These are phyloP conservation scores for Peromyscus melanophrys DNA, from an alignment of 2,797 vertebrate genomes.

Conservation along the genomic window DNA sequence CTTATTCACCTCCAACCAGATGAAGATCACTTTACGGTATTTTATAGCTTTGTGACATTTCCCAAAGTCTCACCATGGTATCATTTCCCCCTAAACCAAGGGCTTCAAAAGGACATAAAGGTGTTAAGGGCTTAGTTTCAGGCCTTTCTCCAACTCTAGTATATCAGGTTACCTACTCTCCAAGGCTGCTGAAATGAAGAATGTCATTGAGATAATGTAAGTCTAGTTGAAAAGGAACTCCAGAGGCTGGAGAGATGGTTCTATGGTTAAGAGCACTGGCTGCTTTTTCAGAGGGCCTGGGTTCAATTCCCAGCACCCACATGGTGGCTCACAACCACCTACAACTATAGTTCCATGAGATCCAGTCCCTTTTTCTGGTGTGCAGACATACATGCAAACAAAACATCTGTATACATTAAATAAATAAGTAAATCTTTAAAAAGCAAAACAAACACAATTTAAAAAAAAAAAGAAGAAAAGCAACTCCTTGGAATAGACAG, in stretches of 20 bases:
- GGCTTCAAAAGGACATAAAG: conserved; percentile 73
- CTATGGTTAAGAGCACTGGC: neutral
- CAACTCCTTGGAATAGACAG: neutral
- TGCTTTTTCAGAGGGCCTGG: neutral
- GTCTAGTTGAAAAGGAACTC: neutral
- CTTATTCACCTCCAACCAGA: conserved; percentile 60
- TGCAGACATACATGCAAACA: neutral
- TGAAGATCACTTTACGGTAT: conserved; percentile 73
- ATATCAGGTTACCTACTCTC: conserved; percentile 21
- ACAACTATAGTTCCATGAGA: neutral
- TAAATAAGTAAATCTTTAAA: neutral
- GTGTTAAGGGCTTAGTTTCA: conserved; percentile 78
- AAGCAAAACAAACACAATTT: neutral
- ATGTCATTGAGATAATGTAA: conserved; percentile 28
- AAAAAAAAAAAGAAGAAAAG: accelerated
- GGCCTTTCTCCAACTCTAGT: conserved; percentile 13
- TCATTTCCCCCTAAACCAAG: conserved; percentile 66
- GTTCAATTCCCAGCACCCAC: neutral
- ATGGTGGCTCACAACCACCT: neutral
- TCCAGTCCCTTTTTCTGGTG: neutral
- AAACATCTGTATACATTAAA: neutral
- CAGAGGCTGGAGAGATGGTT: neutral
- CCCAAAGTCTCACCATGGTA: conserved; percentile 75
- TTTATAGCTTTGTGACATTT: conserved; percentile 76
- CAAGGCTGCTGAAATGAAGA: conserved; percentile 46